These are phyloP conservation scores for Sylvia atricapilla DNA, from an alignment of 2,113 vertebrate genomes.

Conservation along the genomic window DNA sequence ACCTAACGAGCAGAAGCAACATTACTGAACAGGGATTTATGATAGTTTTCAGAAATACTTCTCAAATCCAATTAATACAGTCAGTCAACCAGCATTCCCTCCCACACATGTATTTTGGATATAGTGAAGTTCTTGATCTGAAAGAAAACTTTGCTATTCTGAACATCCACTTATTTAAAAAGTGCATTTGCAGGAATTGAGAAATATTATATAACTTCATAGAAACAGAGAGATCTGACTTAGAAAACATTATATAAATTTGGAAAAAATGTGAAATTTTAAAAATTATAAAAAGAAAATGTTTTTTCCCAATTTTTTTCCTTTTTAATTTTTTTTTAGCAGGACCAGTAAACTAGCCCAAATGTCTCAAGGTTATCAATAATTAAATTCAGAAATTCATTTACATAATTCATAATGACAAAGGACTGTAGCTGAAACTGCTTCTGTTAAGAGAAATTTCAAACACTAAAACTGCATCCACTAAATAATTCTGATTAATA, in stretches of 20 bases:
- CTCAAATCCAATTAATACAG: not conserved
- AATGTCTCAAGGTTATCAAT: not conserved
- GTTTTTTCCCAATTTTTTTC: not conserved
- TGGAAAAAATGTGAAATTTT: not conserved
- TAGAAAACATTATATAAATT: not conserved
- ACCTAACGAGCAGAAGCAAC: not conserved
- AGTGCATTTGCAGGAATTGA: not conserved
- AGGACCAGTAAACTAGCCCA: not conserved
- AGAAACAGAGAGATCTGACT: not conserved
- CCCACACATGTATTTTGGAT: not conserved
- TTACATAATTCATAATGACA: not conserved
- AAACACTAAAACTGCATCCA: not conserved
- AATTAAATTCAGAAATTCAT: not conserved
- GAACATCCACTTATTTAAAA: not conserved
- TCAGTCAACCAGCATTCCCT: not conserved
- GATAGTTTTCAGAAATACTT: not conserved
- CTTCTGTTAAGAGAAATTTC: not conserved
- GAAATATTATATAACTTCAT: not conserved
- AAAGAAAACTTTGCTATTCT: not conserved
- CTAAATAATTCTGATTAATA: slow-evolving; percentile 1
- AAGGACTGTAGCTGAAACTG: not conserved
- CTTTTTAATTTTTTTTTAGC: not conserved
- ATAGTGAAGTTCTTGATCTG: not conserved
- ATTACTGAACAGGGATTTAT: not conserved
- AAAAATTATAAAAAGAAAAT: not conserved